A percentile compares a stretch with the other conserved stretches of the same genome.
Conservation (phyloP, 2,797 vertebrate genomes). For the Platalea minor region DNA sequence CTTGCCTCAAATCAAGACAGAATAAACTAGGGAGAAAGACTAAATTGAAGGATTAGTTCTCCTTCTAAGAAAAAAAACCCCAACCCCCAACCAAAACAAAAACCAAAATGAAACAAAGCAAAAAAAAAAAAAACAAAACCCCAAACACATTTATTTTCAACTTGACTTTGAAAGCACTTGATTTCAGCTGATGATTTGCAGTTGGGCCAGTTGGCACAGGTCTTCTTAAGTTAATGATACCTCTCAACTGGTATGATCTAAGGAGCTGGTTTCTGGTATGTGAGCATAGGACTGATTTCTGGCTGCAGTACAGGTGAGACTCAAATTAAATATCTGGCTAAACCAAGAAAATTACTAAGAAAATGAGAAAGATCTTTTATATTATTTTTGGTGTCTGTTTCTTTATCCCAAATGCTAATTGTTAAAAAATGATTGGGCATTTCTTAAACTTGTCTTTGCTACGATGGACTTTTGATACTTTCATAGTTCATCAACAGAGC, state of each 20-base stretch:
- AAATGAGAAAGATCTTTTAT: background rate
- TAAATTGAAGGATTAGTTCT: background rate
- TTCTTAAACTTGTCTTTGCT: background rate
- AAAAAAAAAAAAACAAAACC: background rate
- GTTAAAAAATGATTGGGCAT: background rate
- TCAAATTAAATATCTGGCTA: background rate
- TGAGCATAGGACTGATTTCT: background rate
- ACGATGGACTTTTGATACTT: background rate
- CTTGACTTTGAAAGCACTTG: background rate
- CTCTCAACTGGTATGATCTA: background rate
- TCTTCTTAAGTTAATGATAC: background rate
- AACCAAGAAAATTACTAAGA: background rate
- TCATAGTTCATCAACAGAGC: background rate
- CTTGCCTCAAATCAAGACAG: background rate
- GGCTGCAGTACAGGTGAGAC: background rate
- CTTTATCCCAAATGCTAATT: background rate
- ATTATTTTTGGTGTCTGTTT: background rate
- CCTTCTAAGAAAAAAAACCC: background rate
- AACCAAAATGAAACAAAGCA: background rate
- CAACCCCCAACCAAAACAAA: background rate
- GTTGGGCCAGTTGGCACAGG: background rate
- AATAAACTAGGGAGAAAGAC: background rate
- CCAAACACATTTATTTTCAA: background rate
- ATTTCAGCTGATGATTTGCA: background rate
- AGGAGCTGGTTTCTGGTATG: background rate